phyloP scores from a whole-genome alignment of 1,140 invertebrate species.

The Trypoxylus dichotomus region DNA sequence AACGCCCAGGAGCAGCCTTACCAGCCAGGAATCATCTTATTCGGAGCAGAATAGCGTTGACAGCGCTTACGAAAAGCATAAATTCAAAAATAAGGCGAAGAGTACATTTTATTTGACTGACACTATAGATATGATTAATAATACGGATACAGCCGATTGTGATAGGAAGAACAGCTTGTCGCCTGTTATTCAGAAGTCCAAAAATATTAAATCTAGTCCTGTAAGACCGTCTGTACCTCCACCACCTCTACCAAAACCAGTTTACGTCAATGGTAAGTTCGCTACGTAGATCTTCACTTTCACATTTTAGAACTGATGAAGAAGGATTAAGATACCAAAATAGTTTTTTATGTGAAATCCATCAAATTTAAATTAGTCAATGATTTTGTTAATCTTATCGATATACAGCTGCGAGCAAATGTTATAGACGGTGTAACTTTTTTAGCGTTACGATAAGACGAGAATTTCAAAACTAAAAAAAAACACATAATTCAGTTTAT shows the following conservation, averaged over 20 bases:
- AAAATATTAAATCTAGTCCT: slow-evolving; percentile 38
- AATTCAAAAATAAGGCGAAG: slow-evolving; percentile 50
- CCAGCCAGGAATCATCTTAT: not conserved
- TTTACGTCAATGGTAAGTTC: not conserved
- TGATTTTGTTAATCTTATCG: too few species aligned
- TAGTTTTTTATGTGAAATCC: too few species aligned
- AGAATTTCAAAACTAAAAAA: too few species aligned
- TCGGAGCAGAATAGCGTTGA: slow-evolving; percentile 27
- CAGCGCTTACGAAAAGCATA: slow-evolving; percentile 33
- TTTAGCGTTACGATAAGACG: too few species aligned
- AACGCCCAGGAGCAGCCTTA: not conserved
- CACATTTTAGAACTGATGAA: not conserved
- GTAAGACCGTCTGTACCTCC: slow-evolving; percentile 49
- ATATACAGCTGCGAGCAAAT: too few species aligned
- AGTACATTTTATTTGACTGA: slow-evolving; percentile 69
- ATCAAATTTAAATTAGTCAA: too few species aligned
- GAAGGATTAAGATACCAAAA: too few species aligned
- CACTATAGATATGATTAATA: slow-evolving; percentile 61
- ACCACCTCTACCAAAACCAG: slow-evolving; percentile 42
- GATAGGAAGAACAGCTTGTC: slow-evolving; percentile 36
- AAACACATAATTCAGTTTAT: too few species aligned
- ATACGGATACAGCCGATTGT: slow-evolving; percentile 50
- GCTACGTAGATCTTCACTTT: too few species aligned
- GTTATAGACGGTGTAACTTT: too few species aligned
- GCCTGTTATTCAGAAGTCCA: slow-evolving; percentile 24